Conservation (phyloP, 2,797 vertebrate species). For the Carapus acus region DNA sequence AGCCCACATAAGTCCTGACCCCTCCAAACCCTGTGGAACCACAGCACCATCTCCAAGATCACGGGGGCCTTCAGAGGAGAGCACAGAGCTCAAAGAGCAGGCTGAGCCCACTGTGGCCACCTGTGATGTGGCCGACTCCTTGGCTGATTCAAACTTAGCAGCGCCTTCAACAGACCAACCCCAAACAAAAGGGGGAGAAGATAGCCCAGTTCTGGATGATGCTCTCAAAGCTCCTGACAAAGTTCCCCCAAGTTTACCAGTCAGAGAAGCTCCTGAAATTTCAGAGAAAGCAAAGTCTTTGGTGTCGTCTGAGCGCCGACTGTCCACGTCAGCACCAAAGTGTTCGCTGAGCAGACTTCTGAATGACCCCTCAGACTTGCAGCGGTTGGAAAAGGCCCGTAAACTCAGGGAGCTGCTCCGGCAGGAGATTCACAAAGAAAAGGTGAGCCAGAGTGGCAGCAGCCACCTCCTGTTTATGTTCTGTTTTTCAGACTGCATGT, state of each 20-base stretch:
- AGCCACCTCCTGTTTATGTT: background rate
- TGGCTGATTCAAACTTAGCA: conserved; percentile 2
- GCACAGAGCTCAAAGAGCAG: conserved; percentile 45
- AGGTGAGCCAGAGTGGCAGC: conserved; percentile 72
- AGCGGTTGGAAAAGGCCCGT: conserved; percentile 82
- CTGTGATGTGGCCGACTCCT: conserved; percentile 6
- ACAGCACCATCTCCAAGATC: conserved; percentile 45
- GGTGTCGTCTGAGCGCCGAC: conserved; percentile 31
- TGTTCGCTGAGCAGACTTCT: conserved; percentile 61
- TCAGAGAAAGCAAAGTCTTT: conserved; percentile 64
- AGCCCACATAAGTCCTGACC: conserved; percentile 43
- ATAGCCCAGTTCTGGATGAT: conserved; percentile 38
- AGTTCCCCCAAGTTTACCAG: conserved; percentile 36
- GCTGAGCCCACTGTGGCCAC: conserved; percentile 42
- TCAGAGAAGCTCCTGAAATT: conserved; percentile 49
- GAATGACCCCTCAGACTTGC: conserved; percentile 75
- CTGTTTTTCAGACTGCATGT: background rate
- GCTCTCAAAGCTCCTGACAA: conserved; percentile 42
- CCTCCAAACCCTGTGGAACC: conserved; percentile 36
- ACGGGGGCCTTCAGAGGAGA: conserved; percentile 45
- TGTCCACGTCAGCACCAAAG: conserved; percentile 23
- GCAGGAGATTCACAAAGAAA: conserved; percentile 83
- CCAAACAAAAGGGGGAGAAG: conserved; percentile 3
- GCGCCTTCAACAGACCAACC: conserved; percentile 8
- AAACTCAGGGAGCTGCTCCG: conserved; percentile 87